Percentiles rank a stretch among this genome's conserved stretches.
phyloP scores from a whole-genome alignment of 2,888 invertebrate genomes.

The Opisthograptis luteolata region DNA sequence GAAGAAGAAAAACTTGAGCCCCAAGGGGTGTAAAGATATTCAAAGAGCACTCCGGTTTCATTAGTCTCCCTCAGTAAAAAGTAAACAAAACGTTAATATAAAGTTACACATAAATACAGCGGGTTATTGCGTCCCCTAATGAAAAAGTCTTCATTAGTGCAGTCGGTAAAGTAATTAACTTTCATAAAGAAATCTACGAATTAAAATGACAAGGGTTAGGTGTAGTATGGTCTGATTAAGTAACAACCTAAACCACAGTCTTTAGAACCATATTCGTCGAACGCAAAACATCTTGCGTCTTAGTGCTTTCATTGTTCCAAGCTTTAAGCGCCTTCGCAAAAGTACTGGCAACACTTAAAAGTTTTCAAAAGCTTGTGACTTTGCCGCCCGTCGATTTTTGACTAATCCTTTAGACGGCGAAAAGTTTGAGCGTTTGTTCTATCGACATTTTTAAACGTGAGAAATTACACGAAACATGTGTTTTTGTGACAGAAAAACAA shows the following conservation, averaged over 20 bases:
- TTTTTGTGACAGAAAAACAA: no score
- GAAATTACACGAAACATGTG: no score
- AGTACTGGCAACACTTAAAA: slow-evolving; percentile 36
- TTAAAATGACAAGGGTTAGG: no score
- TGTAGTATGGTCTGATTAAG: no score
- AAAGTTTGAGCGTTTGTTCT: slow-evolving; percentile 27
- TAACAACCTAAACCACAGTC: no score
- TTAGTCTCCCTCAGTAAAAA: slow-evolving; percentile 28
- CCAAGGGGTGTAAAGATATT: slow-evolving; percentile 39
- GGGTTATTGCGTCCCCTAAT: slow-evolving; percentile 9
- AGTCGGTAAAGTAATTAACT: no score
- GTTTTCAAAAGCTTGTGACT: slow-evolving; percentile 41
- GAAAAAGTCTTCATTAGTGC: slow-evolving; percentile 16
- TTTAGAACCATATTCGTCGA: background rate
- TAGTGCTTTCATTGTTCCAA: slow-evolving; percentile 31
- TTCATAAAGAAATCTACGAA: no score
- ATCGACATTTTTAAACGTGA: slow-evolving; percentile 2
- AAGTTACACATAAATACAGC: slow-evolving; percentile 16
- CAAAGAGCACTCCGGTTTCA: slow-evolving; percentile 37
- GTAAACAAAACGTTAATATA: slow-evolving; percentile 29
- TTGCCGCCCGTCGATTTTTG: slow-evolving; percentile 37
- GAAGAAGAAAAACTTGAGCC: slow-evolving; percentile 42
- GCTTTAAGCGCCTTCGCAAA: slow-evolving; percentile 36
- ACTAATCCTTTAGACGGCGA: slow-evolving; percentile 36
- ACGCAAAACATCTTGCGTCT: slow-evolving; percentile 4